Base-by-base conservation (phyloP, 1,140 invertebrate species). In the Ylistrum balloti region DNA sequence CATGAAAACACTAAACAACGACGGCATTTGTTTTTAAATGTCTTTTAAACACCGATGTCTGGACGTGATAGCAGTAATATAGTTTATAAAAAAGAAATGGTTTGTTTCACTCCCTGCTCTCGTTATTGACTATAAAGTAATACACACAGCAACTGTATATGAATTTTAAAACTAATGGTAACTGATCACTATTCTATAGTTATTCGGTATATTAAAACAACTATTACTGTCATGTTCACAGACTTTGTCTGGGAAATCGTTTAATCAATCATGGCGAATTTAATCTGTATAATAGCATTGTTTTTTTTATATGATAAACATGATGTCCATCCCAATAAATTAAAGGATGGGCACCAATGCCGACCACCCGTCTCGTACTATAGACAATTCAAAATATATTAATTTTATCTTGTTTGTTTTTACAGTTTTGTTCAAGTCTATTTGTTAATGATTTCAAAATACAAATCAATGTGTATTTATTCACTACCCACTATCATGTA, bases 141-240 rank as follows among this genome's bases (percentile, higher is more conserved):
- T 74, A 74, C n/a, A n/a, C n/a, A n/a, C n/a, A n/a, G 28, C 56
- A 74, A 28, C 56, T 74, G 28, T n/a, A 74, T 74, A 28, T 74
- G 56, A 28, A 28, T 17, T 74, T 74, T 17, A 48, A 74, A 74
- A 74, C 56, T 74, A 74, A 74, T 74, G 56, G 56, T 17, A 9
- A 28, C 22, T n/a, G n/a, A 74, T 28, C 56, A 2, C 56, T n/a
- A 28, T 0, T 5, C 56, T n/a, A n/a, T 74, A 28, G 22, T 74
- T 74, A 74, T 74, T 74, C n/a, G n/a, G 28, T n/a, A 74, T 74
- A 74, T 74, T 74, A 74, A 74, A 74, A n/a, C 56, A 74, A 11
- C 56, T 9, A 74, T 28, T 7, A 17, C n/a, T 28, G 56, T 74
- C 56, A 74, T 74, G 56, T 74, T 74, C 22, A 45, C n/a, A 74